phyloP scores from a whole-genome alignment of 2,797 vertebrate species.

The Syncerus caffer region DNA sequence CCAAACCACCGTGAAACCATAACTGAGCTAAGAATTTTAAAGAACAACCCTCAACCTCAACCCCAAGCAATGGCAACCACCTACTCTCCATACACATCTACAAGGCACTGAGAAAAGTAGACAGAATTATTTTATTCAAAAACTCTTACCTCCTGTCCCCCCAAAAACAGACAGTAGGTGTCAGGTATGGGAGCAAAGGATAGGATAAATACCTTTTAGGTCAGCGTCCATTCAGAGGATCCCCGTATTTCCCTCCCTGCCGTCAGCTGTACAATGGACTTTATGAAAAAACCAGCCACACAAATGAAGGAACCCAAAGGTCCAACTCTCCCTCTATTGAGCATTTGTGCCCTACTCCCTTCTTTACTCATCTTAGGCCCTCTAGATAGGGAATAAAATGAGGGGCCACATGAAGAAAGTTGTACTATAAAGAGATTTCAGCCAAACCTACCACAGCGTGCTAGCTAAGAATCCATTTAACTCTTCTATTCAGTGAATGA shows the following conservation, averaged over 20 bases:
- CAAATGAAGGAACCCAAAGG: not conserved
- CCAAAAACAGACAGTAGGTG: not conserved
- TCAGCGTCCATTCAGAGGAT: not conserved
- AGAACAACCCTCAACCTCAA: constrained; percentile 19
- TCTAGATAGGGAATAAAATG: not conserved
- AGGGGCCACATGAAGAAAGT: not conserved
- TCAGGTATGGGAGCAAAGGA: not conserved
- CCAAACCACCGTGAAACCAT: not conserved
- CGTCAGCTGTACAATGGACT: not conserved
- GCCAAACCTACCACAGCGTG: not conserved
- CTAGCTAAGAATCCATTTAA: not conserved
- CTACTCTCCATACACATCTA: not conserved
- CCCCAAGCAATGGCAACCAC: not conserved
- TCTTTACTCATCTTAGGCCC: not conserved
- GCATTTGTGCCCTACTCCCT: not conserved
- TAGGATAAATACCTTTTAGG: not conserved
- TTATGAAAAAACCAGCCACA: constrained; percentile 3
- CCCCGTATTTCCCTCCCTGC: not conserved
- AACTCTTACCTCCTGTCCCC: not conserved
- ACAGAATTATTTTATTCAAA: not conserved
- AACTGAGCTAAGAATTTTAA: constrained; percentile 35
- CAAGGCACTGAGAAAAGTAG: not conserved
- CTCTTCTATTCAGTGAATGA: not conserved
- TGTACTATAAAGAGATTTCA: constrained; percentile 3
- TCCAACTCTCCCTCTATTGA: not conserved